Conservation (phyloP, 1,140 invertebrate species). For the Paraescarpia echinospica region DNA sequence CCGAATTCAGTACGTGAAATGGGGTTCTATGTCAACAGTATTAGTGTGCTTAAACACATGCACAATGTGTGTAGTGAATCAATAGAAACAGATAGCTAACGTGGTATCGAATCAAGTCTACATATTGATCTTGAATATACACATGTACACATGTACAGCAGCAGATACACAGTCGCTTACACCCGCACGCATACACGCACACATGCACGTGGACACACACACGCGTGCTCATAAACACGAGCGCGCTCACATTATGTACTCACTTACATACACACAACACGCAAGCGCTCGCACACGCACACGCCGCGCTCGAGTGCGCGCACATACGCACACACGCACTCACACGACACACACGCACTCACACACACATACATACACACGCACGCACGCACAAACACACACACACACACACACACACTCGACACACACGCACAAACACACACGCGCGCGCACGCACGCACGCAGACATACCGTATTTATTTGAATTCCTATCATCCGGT, state of each 20-base stretch:
- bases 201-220: no score
- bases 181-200: no score
- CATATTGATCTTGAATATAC: no score
- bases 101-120: background rate
- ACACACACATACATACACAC: background rate
- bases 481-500: no score
- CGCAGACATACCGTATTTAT: background rate
- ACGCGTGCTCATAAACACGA: background rate
- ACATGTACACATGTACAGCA: no score
- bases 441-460: slow-evolving; percentile 27
- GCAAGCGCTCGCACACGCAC: background rate
- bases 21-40: background rate
- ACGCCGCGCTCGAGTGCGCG: no score
- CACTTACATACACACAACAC: background rate
- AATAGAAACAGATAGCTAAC: background rate
- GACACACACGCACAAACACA: slow-evolving; percentile 22
- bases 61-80: background rate
- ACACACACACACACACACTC: slow-evolving; percentile 21
- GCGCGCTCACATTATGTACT: background rate
- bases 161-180: no score
- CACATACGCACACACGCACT: background rate
- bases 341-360: background rate
- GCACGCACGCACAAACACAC: background rate
- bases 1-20: background rate
- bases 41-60: background rate